Evolutionary conservation across 2,888 invertebrate species (phyloP).

Genomic region (Eupithecia dodoneata): DNA sequence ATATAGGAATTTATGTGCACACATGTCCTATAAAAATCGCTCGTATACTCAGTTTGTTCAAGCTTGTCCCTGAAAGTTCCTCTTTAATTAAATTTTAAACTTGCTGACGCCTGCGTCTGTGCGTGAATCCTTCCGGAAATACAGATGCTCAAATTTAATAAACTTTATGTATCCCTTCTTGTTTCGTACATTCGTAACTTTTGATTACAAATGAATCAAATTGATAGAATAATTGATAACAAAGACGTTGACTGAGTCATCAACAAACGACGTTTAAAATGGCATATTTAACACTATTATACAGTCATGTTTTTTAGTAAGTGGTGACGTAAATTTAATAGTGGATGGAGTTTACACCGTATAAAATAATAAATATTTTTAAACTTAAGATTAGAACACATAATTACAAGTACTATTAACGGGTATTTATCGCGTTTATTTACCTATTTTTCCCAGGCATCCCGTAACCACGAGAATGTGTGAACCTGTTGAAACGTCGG

Average conservation of each 20-base stretch:
- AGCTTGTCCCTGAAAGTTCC: conserved; percentile 64
- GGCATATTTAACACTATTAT: background rate
- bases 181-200: background rate
- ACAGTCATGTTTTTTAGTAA: too few species aligned
- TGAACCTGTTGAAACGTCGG: too few species aligned
- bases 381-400: too few species aligned
- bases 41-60: conserved; percentile 43
- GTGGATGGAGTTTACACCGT: too few species aligned
- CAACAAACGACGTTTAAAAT: background rate
- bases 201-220: background rate
- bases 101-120: conserved; percentile 63
- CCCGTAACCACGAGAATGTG: too few species aligned
- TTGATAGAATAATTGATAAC: background rate
- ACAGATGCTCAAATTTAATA: conserved; percentile 4
- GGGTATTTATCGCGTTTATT: too few species aligned
- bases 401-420: too few species aligned
- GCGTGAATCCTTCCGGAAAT: conserved; percentile 48
- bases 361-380: too few species aligned
- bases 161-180: background rate
- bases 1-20: background rate
- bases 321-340: too few species aligned
- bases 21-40: background rate
- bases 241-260: background rate
- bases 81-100: conserved; percentile 81
- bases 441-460: too few species aligned